Conservation (phyloP, 2,888 invertebrate species). For the Diarsia rubi region DNA sequence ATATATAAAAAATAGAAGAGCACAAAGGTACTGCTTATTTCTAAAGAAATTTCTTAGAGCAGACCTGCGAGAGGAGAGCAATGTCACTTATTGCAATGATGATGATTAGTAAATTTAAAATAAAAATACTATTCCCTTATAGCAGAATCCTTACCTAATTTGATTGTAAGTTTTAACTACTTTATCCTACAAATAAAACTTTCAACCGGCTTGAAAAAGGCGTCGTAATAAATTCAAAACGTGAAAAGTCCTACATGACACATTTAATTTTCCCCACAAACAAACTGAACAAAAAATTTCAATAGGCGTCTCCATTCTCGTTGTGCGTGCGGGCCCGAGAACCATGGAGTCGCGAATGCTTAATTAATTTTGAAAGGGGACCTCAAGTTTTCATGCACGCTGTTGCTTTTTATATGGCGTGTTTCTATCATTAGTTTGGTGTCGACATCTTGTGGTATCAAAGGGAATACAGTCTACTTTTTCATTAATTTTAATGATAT, state of each 20-base stretch:
- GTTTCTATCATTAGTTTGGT: slow-evolving; percentile 60
- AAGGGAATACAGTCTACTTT: slow-evolving; percentile 39
- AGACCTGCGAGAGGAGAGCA: no score
- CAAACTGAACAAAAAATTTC: slow-evolving; percentile 16
- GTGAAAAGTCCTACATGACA: slow-evolving; percentile 19
- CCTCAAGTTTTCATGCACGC: slow-evolving; percentile 41
- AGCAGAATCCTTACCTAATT: not conserved
- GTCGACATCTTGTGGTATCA: slow-evolving; percentile 47
- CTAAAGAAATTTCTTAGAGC: no score
- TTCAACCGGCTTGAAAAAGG: not conserved
- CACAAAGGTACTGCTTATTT: no score
- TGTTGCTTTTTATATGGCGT: slow-evolving; percentile 44
- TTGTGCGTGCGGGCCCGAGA: slow-evolving; percentile 23
- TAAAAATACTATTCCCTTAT: no score
- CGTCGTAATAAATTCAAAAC: slow-evolving; percentile 7
- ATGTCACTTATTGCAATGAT: no score
- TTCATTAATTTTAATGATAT: slow-evolving; percentile 69
- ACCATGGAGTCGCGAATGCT: slow-evolving; percentile 34
- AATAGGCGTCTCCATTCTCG: slow-evolving; percentile 26
- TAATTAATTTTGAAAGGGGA: slow-evolving; percentile 60
- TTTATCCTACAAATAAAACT: not conserved
- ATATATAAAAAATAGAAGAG: no score
- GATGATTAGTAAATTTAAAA: no score
- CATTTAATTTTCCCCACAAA: slow-evolving; percentile 29
- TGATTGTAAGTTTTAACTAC: not conserved